phyloP scores from a whole-genome alignment of 2,888 invertebrate genomes.

The Drosophila mercatorum region DNA sequence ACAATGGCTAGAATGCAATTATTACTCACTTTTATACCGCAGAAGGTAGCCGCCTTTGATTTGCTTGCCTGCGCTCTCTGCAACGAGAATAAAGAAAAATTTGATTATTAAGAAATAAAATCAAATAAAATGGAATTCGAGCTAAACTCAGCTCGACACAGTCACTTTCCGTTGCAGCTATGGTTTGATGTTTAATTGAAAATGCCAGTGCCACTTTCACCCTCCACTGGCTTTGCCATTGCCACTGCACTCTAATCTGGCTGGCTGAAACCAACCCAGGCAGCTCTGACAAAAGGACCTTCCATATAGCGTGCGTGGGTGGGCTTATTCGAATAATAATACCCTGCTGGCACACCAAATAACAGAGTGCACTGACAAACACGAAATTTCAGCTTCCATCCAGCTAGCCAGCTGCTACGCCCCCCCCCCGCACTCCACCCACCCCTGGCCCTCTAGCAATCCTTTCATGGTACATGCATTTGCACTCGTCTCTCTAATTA shows the following conservation, averaged over 20 bases:
- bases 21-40: slow-evolving; percentile 90
- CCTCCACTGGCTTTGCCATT: slow-evolving; percentile 7
- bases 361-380: slow-evolving; percentile 23
- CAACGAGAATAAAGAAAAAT: slow-evolving; percentile 10
- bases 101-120: not conserved
- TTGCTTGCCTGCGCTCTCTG: slow-evolving; percentile 89
- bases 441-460: not conserved
- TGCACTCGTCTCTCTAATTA: not conserved
- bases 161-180: slow-evolving; percentile 29
- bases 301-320: not conserved
- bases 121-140: not conserved
- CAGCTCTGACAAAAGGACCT: not conserved
- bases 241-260: slow-evolving; percentile 20
- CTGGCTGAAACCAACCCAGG: slow-evolving; percentile 16
- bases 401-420: too few species aligned
- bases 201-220: slow-evolving; percentile 13
- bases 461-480: not conserved
- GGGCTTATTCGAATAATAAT: not conserved
- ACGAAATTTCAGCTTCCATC: slow-evolving; percentile 42
- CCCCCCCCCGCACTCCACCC: too few species aligned
- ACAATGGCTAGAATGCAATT: not conserved
- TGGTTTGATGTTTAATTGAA: slow-evolving; percentile 32
- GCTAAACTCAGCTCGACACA: slow-evolving; percentile 37
- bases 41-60: slow-evolving; percentile 91
- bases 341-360: not conserved